Percentiles rank a stretch among this genome's conserved stretches.
phyloP scores from a whole-genome alignment of 2,113 vertebrate genomes.

The Aphelocoma coerulescens region DNA sequence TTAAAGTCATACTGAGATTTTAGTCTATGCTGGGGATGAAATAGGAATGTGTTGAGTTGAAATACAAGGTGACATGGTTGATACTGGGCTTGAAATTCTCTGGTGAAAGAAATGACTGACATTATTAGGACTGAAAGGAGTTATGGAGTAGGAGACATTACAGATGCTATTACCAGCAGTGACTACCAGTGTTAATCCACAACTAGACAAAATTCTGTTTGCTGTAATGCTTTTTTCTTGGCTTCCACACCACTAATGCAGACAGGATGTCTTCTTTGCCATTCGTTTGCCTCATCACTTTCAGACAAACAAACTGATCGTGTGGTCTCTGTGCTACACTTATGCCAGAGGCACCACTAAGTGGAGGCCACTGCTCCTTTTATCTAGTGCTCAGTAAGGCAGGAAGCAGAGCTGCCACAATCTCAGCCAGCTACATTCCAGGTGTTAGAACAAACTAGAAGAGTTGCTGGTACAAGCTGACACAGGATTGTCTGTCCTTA shows the following conservation, averaged over 20 bases:
- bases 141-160: background rate
- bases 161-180: background rate
- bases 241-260: background rate
- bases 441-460: background rate
- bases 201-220: background rate
- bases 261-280: background rate
- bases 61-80: background rate
- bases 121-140: background rate
- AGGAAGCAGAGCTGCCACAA: background rate
- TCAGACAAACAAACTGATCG: fast-evolving
- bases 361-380: background rate
- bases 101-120: background rate
- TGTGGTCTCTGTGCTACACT: background rate
- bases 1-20: background rate
- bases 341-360: background rate
- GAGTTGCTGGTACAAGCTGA: background rate
- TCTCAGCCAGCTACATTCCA: background rate
- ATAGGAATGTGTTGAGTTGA: background rate
- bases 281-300: background rate
- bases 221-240: background rate
- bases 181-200: background rate
- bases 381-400: background rate
- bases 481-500: background rate
- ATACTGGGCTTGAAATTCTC: background rate
- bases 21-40: background rate